Percentiles rank a stretch among this genome's conserved stretches.
These are phyloP conservation scores for Achroia grisella DNA, from an alignment of 1,140 invertebrate genomes.

Conservation along the genomic window DNA sequence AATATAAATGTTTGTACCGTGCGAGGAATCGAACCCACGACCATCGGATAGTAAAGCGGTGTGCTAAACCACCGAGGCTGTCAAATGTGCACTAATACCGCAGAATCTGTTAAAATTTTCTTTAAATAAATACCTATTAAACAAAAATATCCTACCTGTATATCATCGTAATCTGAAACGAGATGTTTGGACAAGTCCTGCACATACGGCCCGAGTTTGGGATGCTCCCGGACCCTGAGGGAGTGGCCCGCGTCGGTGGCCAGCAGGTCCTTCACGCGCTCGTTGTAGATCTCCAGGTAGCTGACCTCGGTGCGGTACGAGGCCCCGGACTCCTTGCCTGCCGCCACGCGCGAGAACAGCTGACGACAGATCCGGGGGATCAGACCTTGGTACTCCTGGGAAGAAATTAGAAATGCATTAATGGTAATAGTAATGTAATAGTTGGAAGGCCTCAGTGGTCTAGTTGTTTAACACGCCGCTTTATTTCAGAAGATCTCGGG, in stretches of 20 bases:
- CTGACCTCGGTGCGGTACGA: conserved; percentile 89
- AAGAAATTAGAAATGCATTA: too few relatives aligned
- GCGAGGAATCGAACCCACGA: too few relatives aligned
- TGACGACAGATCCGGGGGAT: conserved; percentile 91
- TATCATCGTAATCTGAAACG: conserved; percentile 90
- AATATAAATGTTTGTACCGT: too few relatives aligned
- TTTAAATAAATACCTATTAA: too few relatives aligned
- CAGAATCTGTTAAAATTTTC: too few relatives aligned
- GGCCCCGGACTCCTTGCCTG: conserved; percentile 86
- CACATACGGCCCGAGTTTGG: conserved; percentile 93
- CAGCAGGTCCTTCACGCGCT: conserved; percentile 90
- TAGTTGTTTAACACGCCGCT: too few relatives aligned
- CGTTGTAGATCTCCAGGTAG: conserved; percentile 95
- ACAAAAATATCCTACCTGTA: conserved; percentile 75
- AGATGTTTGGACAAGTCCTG: conserved; percentile 90
- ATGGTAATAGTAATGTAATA: too few relatives aligned
- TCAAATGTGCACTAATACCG: too few relatives aligned
- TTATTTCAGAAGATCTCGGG: too few relatives aligned
- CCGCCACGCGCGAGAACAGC: conserved; percentile 82
- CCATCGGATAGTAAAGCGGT: too few relatives aligned
- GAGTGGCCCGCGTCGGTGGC: conserved; percentile 78
- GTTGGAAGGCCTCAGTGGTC: too few relatives aligned
- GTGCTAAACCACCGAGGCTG: too few relatives aligned
- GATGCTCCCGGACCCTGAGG: conserved; percentile 93
- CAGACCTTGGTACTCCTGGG: conserved; percentile 85